Conservation (phyloP, 2,888 invertebrate genomes). For the Brenthis ino region DNA sequence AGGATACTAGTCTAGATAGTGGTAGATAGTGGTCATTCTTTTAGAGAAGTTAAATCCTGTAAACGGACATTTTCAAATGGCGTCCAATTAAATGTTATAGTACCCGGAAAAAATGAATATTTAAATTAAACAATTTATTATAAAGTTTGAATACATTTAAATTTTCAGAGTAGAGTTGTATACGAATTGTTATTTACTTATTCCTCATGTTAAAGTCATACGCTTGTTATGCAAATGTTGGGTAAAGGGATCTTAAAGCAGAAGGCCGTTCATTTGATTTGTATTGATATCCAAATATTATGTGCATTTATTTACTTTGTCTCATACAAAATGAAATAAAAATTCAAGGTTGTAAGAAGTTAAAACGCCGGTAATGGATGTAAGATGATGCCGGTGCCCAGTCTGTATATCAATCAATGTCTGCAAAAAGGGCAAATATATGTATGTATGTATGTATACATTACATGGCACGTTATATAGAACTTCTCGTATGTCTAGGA, state of each 20-base stretch:
- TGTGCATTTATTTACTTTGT: constrained; percentile 76
- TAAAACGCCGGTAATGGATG: constrained; percentile 17
- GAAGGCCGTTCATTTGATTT: constrained; percentile 56
- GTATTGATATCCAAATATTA: constrained; percentile 74
- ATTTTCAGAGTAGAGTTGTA: constrained; percentile 15
- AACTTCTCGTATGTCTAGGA: neutral
- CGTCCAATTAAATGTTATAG: neutral
- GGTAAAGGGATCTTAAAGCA: constrained; percentile 53
- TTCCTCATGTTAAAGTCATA: constrained; percentile 46
- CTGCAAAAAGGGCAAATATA: constrained; percentile 3
- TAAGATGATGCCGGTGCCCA: constrained; percentile 19
- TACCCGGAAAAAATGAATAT: neutral
- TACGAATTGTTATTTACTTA: constrained; percentile 21
- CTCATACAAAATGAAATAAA: constrained; percentile 51
- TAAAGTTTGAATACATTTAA: constrained; percentile 8
- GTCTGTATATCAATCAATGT: constrained; percentile 16
- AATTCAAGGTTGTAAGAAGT: constrained; percentile 29
- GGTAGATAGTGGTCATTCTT: neutral
- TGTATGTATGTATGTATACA: neutral
- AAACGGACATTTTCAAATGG: neutral
- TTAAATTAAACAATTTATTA: constrained; percentile 1
- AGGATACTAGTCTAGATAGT: no score
- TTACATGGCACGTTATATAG: neutral
- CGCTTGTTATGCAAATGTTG: constrained; percentile 70
- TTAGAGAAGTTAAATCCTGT: neutral